phyloP scores from a whole-genome alignment of 2,888 invertebrate species.

The Macrosiphum euphorbiae region DNA sequence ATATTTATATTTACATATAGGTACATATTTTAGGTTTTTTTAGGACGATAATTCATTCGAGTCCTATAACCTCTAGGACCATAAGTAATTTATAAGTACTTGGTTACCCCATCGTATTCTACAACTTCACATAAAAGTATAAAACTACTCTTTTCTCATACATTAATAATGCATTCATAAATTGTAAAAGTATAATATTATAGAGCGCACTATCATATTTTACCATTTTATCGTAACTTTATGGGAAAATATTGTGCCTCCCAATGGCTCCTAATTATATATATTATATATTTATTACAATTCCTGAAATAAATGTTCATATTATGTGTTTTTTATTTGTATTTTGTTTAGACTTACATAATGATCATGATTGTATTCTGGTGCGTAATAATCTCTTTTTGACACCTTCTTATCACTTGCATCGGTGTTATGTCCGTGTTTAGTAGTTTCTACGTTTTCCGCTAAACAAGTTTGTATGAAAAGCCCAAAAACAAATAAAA shows the following conservation, averaged over 20 bases:
- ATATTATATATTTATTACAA: not conserved
- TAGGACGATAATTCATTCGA: not conserved
- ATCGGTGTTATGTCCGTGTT: not conserved
- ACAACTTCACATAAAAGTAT: not conserved
- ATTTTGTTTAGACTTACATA: constrained; percentile 67
- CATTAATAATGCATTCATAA: not conserved
- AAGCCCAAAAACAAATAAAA: constrained; percentile 21
- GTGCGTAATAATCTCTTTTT: constrained; percentile 67
- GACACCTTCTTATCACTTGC: constrained; percentile 40
- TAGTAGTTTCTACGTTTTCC: not conserved
- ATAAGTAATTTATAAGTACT: not conserved
- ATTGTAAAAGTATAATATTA: not conserved
- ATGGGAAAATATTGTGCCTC: not conserved
- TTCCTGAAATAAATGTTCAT: not conserved
- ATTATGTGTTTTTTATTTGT: not conserved
- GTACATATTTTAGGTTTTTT: not conserved
- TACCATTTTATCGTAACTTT: not conserved
- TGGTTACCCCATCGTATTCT: not conserved
- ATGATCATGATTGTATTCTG: constrained; percentile 68
- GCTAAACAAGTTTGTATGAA: constrained; percentile 32
- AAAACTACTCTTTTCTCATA: not conserved
- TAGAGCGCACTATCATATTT: not conserved
- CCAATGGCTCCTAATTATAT: not conserved
- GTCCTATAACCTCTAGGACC: not conserved
- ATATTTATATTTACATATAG: not conserved